Conservation (phyloP, 2,797 vertebrate species). For the Cynopterus sphinx region DNA sequence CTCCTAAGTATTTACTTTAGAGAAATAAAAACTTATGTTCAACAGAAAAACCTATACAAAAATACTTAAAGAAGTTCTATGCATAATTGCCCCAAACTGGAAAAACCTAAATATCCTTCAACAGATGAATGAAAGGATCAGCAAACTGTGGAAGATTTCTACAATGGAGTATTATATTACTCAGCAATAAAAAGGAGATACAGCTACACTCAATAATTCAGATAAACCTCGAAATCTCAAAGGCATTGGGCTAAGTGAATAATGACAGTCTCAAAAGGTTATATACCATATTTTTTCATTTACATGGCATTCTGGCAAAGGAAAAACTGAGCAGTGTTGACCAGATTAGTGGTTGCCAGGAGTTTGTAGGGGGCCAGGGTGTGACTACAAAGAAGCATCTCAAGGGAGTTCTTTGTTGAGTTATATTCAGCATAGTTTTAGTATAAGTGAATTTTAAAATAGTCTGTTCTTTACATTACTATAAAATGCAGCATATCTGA, state of each 20-base stretch:
- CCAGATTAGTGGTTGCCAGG: not conserved
- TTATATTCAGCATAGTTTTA: constrained; percentile 5
- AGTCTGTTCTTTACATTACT: not conserved
- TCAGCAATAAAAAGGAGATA: not conserved
- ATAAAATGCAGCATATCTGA: not conserved
- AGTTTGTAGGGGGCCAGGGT: not conserved
- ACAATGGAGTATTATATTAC: not conserved
- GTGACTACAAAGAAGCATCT: not conserved
- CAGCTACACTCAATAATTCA: not conserved
- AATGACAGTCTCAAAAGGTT: not conserved
- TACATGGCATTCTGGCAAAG: not conserved
- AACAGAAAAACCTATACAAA: not conserved
- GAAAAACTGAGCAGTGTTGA: not conserved
- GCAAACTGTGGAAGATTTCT: not conserved
- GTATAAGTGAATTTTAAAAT: constrained; percentile 8
- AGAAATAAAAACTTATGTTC: not conserved
- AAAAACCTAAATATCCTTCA: not conserved
- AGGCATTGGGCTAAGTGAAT: not conserved
- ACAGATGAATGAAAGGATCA: not conserved
- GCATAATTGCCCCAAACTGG: not conserved
- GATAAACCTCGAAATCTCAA: not conserved
- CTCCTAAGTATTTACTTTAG: not conserved
- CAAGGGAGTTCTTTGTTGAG: not conserved
- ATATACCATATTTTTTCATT: not conserved
- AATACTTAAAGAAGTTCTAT: not conserved